These are phyloP conservation scores for Reticulitermes speratus DNA, from an alignment of 1,140 invertebrate genomes.

Conservation along the genomic window DNA sequence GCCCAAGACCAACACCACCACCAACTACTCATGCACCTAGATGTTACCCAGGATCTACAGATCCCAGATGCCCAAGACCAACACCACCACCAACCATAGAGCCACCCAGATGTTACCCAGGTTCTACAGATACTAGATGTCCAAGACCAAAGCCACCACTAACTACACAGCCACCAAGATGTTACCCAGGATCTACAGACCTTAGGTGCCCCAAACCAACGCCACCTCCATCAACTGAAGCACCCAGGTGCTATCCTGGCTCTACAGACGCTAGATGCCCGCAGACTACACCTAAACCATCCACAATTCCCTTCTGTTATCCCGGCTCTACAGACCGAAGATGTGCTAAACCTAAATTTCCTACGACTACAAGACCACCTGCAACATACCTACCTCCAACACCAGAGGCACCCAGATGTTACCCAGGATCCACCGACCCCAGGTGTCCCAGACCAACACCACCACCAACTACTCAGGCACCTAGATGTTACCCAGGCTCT, in stretches of 20 bases:
- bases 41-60: slow-evolving; percentile 42
- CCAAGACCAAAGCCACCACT: neutral
- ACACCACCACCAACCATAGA: neutral
- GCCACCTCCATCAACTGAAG: neutral
- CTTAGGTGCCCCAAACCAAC: neutral
- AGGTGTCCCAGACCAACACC: slow-evolving; percentile 39
- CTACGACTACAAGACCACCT: neutral
- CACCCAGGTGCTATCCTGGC: neutral
- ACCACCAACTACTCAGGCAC: slow-evolving; percentile 31
- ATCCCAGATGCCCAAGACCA: slow-evolving; percentile 43
- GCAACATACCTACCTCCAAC: too few relatives aligned
- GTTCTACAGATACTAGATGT: slow-evolving; percentile 13
- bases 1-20: neutral
- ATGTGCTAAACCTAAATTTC: neutral
- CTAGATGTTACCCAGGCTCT: slow-evolving; percentile 46
- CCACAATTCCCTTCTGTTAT: neutral
- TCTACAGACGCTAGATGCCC: neutral
- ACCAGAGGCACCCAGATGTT: slow-evolving; percentile 35
- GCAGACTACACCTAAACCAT: neutral
- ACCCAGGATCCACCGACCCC: slow-evolving; percentile 38
- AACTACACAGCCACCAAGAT: neutral
- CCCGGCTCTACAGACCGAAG: slow-evolving; percentile 20
- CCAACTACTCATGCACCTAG: neutral
- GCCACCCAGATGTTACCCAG: neutral
- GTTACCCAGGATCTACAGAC: too few relatives aligned